Evolutionary conservation across 2,797 vertebrate species (phyloP).

Genomic region (Hirundo rustica): DNA sequence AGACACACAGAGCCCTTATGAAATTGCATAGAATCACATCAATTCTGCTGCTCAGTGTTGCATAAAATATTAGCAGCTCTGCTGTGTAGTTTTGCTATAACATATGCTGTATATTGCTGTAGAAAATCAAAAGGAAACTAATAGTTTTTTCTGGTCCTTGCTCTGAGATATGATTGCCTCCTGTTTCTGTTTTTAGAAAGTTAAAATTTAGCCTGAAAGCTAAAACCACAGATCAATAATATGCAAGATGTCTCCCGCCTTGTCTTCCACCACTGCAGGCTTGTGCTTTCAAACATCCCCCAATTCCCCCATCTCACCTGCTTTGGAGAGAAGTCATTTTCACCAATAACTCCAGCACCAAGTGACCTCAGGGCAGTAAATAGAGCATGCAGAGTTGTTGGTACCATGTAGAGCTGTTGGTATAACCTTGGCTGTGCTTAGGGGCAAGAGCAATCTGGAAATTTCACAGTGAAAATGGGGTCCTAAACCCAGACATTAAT

Average conservation of each 20-base stretch:
- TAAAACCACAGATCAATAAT: not conserved
- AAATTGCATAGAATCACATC: not conserved
- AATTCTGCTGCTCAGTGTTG: not conserved
- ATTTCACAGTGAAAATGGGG: not conserved
- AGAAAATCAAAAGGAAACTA: not conserved
- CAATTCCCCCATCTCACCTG: not conserved
- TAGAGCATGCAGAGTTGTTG: rapidly evolving
- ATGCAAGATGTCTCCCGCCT: not conserved
- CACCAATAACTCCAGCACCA: not conserved
- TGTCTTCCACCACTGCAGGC: not conserved
- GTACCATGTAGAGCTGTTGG: not conserved
- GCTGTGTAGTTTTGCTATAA: not conserved
- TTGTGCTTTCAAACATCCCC: not conserved
- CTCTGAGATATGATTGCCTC: not conserved
- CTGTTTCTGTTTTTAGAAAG: not conserved
- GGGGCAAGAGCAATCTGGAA: not conserved
- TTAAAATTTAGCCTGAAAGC: not conserved
- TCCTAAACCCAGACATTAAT: not conserved
- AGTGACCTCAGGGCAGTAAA: not conserved
- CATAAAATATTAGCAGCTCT: not conserved
- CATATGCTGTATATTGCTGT: not conserved
- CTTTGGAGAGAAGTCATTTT: not conserved
- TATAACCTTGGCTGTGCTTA: not conserved
- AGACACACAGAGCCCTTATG: not conserved
- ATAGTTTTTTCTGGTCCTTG: not conserved